Percentiles rank a stretch among this genome's conserved stretches.
Conservation (phyloP, 2,797 vertebrate genomes). For the Macrochelys suwanniensis region DNA sequence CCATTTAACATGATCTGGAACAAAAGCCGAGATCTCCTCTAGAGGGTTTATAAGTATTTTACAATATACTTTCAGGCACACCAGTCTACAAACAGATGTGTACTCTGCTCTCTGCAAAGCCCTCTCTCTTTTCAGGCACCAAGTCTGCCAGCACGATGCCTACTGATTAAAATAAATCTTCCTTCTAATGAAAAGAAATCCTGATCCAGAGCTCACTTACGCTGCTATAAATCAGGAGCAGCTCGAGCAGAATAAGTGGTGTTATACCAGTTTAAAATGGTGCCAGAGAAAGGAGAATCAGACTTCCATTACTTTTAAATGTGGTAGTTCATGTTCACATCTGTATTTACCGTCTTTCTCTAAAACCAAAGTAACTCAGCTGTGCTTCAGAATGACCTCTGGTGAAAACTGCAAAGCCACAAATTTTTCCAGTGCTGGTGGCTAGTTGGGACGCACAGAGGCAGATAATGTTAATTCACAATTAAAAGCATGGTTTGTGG, state of each 20-base stretch:
- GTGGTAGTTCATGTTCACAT: not conserved
- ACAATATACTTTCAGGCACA: slow-evolving; percentile 9
- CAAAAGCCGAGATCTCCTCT: slow-evolving; percentile 19
- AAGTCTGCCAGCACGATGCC: slow-evolving; percentile 10
- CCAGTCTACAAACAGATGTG: not conserved
- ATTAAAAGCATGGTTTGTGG: not conserved
- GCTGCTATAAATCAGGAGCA: not conserved
- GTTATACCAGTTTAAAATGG: not conserved
- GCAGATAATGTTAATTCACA: slow-evolving; percentile 1
- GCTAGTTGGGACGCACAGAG: not conserved
- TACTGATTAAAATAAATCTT: slow-evolving; percentile 46
- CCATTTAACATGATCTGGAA: slow-evolving; percentile 1
- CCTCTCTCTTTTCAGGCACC: slow-evolving; percentile 34
- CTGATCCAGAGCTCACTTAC: not conserved
- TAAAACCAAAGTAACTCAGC: not conserved
- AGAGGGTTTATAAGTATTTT: slow-evolving; percentile 3
- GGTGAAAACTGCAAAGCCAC: not conserved
- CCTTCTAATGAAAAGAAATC: slow-evolving; percentile 44
- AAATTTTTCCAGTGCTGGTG: not conserved
- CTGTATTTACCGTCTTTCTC: not conserved
- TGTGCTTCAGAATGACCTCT: not conserved
- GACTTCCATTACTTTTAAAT: not conserved
- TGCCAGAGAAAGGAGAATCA: slow-evolving; percentile 20
- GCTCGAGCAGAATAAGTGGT: not conserved
- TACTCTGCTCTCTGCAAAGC: not conserved